These are phyloP conservation scores for Lordiphosa fenestrarum DNA, from an alignment of 2,888 invertebrate genomes.

Conservation along the genomic window DNA sequence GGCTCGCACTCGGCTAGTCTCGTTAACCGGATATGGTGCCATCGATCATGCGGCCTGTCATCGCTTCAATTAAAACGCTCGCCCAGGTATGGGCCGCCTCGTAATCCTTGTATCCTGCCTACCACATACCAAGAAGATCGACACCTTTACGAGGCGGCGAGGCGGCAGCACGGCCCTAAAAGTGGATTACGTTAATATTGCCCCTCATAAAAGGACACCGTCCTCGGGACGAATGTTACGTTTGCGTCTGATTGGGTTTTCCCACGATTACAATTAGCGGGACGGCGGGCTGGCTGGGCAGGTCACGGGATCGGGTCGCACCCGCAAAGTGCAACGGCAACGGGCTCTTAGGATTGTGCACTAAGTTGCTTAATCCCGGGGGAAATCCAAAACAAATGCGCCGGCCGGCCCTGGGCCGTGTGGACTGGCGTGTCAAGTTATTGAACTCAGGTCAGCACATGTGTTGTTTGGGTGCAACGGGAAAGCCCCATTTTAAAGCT, in stretches of 20 bases:
- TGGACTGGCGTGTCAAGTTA: constrained; percentile 46
- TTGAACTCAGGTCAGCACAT: constrained; percentile 55
- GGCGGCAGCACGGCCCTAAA: constrained; percentile 48
- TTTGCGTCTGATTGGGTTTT: constrained; percentile 66
- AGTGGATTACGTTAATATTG: constrained; percentile 66
- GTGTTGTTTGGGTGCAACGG: constrained; percentile 35
- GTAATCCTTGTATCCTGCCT: constrained; percentile 23
- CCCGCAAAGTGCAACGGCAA: constrained; percentile 26
- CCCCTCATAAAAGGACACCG: constrained; percentile 52
- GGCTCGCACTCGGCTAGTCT: constrained; percentile 10
- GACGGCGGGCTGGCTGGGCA: constrained; percentile 11
- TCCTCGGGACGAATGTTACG: constrained; percentile 41
- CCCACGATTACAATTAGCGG: constrained; percentile 68
- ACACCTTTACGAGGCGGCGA: constrained; percentile 32
- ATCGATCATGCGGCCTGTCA: constrained; percentile 47
- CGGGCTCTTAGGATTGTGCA: constrained; percentile 48
- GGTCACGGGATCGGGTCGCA: constrained; percentile 11
- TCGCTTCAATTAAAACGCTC: constrained; percentile 38
- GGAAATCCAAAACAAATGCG: constrained; percentile 70
- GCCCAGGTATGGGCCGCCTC: background rate
- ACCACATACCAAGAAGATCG: constrained; percentile 4
- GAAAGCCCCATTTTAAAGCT: constrained; percentile 68
- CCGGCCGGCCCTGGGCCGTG: constrained; percentile 42
- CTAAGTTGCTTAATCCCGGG: constrained; percentile 70
- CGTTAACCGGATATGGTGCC: constrained; percentile 53